Evolutionary conservation across 2,113 vertebrate genomes (phyloP).

Genomic region (Sprattus sprattus): DNA sequence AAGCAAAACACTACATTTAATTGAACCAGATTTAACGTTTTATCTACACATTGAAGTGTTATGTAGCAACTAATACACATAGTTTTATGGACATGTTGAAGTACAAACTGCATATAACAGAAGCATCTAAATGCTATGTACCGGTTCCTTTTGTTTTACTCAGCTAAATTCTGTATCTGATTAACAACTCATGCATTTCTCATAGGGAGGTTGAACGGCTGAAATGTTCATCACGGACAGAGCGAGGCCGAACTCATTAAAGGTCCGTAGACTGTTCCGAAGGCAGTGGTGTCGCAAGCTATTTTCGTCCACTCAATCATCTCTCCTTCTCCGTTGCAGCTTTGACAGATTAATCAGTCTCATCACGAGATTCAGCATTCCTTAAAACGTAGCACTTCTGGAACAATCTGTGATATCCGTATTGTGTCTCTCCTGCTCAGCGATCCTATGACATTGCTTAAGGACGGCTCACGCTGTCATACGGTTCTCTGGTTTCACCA

Average conservation of each 20-base stretch:
- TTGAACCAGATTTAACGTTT: background rate
- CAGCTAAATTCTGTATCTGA: background rate
- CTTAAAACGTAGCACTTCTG: background rate
- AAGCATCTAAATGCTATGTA: background rate
- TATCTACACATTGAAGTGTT: background rate
- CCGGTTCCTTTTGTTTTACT: background rate
- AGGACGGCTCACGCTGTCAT: background rate
- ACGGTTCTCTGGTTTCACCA: background rate
- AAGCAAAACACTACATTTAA: too few relatives aligned
- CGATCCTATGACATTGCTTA: background rate
- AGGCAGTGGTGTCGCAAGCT: background rate
- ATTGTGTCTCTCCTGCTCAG: background rate
- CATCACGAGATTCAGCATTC: background rate
- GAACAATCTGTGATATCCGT: background rate
- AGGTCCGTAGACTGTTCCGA: background rate
- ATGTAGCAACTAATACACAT: background rate
- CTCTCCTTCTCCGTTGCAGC: background rate
- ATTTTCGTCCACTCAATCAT: conserved; percentile 12
- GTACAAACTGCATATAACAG: background rate
- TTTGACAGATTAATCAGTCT: background rate
- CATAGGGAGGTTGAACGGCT: background rate
- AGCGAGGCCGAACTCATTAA: background rate
- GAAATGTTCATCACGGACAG: background rate
- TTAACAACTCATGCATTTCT: background rate
- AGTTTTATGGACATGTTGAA: background rate